A percentile compares a stretch with the other conserved stretches of the same genome.
Conservation (phyloP, 2,113 vertebrate species). For the Mormyrus iriodes region DNA sequence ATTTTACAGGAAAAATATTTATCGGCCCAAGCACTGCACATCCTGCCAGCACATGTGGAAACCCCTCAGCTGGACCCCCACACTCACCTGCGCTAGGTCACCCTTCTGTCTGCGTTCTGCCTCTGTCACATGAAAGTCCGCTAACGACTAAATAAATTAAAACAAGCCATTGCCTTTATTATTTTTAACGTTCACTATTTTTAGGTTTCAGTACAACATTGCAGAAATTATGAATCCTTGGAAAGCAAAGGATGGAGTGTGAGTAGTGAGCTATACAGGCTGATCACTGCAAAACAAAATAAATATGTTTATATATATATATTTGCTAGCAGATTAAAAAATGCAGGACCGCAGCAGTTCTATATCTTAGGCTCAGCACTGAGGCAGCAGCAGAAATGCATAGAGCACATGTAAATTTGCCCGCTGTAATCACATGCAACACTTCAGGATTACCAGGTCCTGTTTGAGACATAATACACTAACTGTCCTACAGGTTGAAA, state of each 20-base stretch:
- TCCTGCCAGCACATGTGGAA: background rate
- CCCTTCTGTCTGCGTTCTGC: background rate
- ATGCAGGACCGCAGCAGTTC: background rate
- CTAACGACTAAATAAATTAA: background rate
- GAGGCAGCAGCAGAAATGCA: background rate
- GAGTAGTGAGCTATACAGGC: background rate
- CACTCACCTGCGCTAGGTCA: background rate
- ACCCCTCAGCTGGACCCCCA: background rate
- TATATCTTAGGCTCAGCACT: background rate
- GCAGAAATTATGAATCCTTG: background rate
- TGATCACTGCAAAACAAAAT: background rate
- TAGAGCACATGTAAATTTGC: background rate
- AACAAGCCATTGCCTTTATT: background rate
- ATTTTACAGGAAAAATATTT: background rate
- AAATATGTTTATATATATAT: too few relatives aligned
- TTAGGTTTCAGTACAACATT: background rate
- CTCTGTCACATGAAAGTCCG: background rate
- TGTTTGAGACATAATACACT: background rate
- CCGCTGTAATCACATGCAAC: background rate
- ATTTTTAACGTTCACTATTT: background rate
- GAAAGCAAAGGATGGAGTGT: background rate
- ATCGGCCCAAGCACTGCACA: background rate
- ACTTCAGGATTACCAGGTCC: background rate
- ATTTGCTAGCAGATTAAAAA: background rate
- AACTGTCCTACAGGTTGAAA: conserved; percentile 9